Evolutionary conservation across 2,113 vertebrate species (phyloP), one percentile per base, ranked within the genome.

Genomic region (Brevimyrus niger): DNA sequence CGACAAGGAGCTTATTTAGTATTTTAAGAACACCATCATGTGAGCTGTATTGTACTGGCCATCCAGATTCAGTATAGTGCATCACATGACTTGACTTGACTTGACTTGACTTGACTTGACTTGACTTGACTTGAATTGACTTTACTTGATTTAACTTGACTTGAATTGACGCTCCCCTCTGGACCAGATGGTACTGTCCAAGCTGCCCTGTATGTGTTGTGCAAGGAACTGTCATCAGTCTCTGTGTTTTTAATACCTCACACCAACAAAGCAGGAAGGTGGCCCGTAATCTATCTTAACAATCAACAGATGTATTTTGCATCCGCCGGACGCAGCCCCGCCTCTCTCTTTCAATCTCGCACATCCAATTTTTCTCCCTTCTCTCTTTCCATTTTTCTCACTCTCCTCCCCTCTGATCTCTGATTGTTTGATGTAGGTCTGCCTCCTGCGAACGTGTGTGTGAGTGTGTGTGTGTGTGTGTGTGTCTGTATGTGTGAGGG

Each of bases 401-500:
- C 55, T 61, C 31, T 19, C 55, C 51, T 69, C 61, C 38, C 65
- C 48, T 89, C 73, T 89, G 46, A 48, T 47, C 69, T 51, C 73
- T 48, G 88, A 88, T 51, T 88, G 69, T 88, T 38, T 88, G 69
- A 80, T 50, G 46, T 88, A 61, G 85, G 88, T 88, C 65, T 88
- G 69, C 47, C 48, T 87, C 87, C 38, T 55, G 61, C 53, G 44
- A n/a, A 46, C 23, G 11, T 89, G n/a, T 80, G 2, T 88, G 88
- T 46, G 87, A 69, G 87, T 88, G 88, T 88, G 82, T 65, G 88
- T 88, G 87, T 88, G 85, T 44, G 85, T 82, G 46, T 87, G 80
- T 85, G 42, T 44, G 42, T 44, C 3, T 44, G 42, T 44, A 90
- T 90, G 83, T 88, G 91, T 89, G 88, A 89, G 91, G 90, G 92